phyloP scores from a whole-genome alignment of 2,797 vertebrate genomes.

The Eupleurogrammus muticus region DNA sequence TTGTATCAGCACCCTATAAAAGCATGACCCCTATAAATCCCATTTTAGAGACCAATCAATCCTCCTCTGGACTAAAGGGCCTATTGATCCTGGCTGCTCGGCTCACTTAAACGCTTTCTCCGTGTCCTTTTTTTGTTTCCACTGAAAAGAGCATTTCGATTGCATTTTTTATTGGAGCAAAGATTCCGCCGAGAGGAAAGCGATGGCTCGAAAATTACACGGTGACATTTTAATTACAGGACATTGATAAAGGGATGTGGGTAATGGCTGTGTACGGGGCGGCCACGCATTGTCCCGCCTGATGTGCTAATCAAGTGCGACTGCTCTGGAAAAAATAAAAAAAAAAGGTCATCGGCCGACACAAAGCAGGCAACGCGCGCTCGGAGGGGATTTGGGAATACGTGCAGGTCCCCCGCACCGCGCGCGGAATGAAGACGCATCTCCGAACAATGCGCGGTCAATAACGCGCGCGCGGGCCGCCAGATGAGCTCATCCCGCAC shows the following conservation, averaged over 20 bases:
- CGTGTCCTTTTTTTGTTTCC: conserved; percentile 78
- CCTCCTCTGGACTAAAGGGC: conserved; percentile 83
- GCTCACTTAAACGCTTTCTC: conserved; percentile 82
- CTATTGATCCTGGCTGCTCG: conserved; percentile 87
- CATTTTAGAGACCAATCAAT: conserved; percentile 95
- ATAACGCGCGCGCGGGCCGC: conserved; percentile 66
- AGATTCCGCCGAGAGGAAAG: conserved; percentile 88
- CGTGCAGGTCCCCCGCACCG: conserved; percentile 55
- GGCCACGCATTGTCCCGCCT: conserved; percentile 74
- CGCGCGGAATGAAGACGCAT: conserved; percentile 78
- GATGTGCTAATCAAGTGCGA: conserved; percentile 82
- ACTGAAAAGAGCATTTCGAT: conserved; percentile 91
- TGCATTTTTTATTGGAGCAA: conserved; percentile 90
- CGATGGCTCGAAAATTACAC: conserved; percentile 90
- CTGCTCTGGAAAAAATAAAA: conserved; percentile 45
- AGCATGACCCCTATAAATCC: conserved; percentile 95
- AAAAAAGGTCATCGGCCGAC: conserved; percentile 74
- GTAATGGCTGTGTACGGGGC: conserved; percentile 79
- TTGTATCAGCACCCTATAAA: conserved; percentile 94
- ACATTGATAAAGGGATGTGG: conserved; percentile 90
- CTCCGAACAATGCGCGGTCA: conserved; percentile 77
- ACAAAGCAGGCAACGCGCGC: conserved; percentile 61
- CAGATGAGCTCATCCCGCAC: conserved; percentile 68
- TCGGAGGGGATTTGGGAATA: conserved; percentile 67
- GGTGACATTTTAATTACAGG: conserved; percentile 98